Evolutionary conservation across 2,113 vertebrate species (phyloP).

Genomic region (Varanus komodoensis): DNA sequence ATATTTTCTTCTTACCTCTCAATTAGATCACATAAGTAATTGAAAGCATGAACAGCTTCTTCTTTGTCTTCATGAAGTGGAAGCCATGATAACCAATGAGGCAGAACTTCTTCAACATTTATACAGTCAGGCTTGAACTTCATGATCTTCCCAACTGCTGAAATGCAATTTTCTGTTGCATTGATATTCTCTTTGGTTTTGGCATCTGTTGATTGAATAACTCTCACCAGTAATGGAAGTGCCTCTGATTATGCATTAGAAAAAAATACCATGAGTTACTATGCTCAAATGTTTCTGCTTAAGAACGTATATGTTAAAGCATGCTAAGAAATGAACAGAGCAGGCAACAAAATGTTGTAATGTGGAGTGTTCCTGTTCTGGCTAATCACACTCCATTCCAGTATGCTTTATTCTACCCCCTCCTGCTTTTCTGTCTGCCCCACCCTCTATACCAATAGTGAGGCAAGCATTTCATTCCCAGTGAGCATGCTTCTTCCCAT

Average conservation of each 20-base stretch:
- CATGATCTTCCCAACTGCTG: constrained; percentile 96
- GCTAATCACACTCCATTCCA: not conserved
- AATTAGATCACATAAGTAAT: constrained; percentile 95
- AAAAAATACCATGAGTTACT: constrained; percentile 18
- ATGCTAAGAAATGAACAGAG: not conserved
- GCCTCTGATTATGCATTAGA: constrained; percentile 82
- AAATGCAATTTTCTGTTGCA: constrained; percentile 99
- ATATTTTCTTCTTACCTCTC: constrained; percentile 85
- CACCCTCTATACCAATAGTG: not conserved
- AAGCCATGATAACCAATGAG: constrained; percentile 98
- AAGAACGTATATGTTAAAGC: not conserved
- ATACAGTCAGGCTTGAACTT: constrained; percentile 94
- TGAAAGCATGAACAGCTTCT: constrained; percentile 96
- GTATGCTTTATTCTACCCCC: not conserved
- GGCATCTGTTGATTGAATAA: constrained; percentile 92
- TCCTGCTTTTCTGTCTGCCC: too few species aligned
- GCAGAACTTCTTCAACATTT: constrained; percentile 91
- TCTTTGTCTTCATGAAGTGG: constrained; percentile 98
- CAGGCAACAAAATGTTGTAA: too few species aligned
- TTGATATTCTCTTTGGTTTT: constrained; percentile 96
- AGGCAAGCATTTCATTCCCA: not conserved
- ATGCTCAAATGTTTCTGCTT: not conserved
- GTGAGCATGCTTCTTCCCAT: too few species aligned
- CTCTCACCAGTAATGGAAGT: constrained; percentile 90
- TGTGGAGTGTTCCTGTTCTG: not conserved